phyloP scores from a whole-genome alignment of 2,888 invertebrate species.

The Diarsia mendica region DNA sequence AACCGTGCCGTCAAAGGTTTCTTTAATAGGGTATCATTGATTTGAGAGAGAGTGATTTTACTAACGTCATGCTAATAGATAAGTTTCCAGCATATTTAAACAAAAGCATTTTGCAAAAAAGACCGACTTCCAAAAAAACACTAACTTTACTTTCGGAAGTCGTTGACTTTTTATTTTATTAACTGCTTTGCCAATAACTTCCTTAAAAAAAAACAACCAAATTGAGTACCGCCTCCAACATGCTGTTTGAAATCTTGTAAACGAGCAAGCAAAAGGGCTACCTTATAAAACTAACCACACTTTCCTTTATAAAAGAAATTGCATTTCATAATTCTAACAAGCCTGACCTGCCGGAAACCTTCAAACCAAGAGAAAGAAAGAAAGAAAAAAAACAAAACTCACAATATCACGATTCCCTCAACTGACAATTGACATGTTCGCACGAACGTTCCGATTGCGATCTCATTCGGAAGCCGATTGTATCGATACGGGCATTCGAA shows the following conservation, averaged over 20 bases:
- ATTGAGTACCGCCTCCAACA: background rate
- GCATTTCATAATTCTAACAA: conserved; percentile 28
- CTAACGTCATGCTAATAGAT: background rate
- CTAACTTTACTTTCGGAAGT: no score
- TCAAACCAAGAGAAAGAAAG: background rate
- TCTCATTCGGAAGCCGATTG: conserved; percentile 74
- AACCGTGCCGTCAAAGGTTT: no score
- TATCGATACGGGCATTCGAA: conserved; percentile 68
- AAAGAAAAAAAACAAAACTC: conserved; percentile 22
- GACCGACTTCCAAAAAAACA: no score
- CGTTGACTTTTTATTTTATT: no score
- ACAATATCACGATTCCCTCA: conserved; percentile 56
- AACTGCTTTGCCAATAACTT: no score
- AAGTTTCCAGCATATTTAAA: background rate
- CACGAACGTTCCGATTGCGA: conserved; percentile 73
- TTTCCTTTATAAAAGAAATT: conserved; percentile 11
- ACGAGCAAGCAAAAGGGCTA: background rate
- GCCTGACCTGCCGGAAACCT: conserved; percentile 23
- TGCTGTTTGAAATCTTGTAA: background rate
- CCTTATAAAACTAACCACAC: background rate
- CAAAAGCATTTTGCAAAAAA: no score
- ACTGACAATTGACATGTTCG: conserved; percentile 71
- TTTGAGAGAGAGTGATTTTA: background rate
- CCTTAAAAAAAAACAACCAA: no score
- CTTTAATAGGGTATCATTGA: no score